These are phyloP conservation scores for Chionis minor DNA, from an alignment of 2,113 vertebrate species.

Conservation along the genomic window DNA sequence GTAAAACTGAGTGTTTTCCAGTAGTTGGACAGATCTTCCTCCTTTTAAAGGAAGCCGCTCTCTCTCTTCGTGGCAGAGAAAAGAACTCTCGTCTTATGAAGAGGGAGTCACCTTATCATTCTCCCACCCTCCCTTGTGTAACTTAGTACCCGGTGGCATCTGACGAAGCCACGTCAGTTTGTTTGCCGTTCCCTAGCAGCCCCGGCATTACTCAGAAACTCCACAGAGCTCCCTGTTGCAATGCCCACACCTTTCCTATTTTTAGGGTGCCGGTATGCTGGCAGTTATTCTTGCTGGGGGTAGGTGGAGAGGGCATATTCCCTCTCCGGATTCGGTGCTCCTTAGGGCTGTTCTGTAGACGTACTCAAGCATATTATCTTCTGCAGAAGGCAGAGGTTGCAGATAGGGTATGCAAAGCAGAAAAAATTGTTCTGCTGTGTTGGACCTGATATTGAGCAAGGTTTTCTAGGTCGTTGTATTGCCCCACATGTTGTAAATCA, in stretches of 20 bases:
- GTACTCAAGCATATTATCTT: neutral
- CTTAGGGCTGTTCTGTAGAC: neutral
- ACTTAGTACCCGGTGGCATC: neutral
- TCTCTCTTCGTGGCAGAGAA: neutral
- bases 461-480: neutral
- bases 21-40: neutral
- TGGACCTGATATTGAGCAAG: neutral
- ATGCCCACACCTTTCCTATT: slow-evolving; percentile 55
- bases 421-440: neutral
- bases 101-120: neutral
- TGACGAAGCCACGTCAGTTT: neutral
- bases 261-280: neutral
- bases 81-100: neutral
- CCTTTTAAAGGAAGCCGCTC: neutral
- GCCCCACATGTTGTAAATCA: neutral
- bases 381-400: neutral
- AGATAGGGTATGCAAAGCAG: neutral
- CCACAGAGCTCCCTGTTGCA: neutral
- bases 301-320: neutral
- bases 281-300: neutral
- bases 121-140: neutral
- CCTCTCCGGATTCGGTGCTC: neutral
- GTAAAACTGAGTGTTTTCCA: neutral
- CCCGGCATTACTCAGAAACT: neutral
- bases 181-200: slow-evolving; percentile 51